phyloP scores from a whole-genome alignment of 2,113 vertebrate genomes.

The Hipposideros armiger region DNA sequence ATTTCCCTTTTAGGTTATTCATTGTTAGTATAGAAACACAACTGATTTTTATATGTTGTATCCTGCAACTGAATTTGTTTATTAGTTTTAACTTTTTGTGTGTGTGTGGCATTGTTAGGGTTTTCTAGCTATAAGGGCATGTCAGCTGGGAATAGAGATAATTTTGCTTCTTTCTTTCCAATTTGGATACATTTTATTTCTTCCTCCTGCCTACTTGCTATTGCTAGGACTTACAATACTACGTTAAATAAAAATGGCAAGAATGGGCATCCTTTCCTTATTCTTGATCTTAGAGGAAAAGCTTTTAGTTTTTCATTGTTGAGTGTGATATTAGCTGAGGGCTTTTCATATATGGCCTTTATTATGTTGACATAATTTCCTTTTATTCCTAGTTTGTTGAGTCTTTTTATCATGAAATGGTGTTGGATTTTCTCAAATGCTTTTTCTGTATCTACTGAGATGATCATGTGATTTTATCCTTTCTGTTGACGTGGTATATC shows the following conservation, averaged over 20 bases:
- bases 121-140: background rate
- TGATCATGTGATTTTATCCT: background rate
- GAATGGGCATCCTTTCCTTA: background rate
- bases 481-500: background rate
- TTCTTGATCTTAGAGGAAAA: background rate
- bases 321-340: background rate
- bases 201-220: background rate
- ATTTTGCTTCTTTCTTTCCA: slow-evolving; percentile 1
- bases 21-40: background rate
- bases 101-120: background rate
- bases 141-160: background rate
- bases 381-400: background rate
- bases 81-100: background rate
- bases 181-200: background rate
- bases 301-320: background rate
- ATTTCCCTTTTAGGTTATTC: background rate
- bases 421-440: background rate
- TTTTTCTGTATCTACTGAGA: background rate
- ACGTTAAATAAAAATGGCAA: background rate
- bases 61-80: background rate
- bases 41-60: background rate
- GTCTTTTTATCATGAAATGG: background rate
- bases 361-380: background rate
- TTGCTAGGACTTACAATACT: background rate
- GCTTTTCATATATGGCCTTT: background rate